A percentile compares a stretch with the other conserved stretches of the same genome.
phyloP scores from a whole-genome alignment of 2,888 invertebrate genomes.

The Catocala nupta region DNA sequence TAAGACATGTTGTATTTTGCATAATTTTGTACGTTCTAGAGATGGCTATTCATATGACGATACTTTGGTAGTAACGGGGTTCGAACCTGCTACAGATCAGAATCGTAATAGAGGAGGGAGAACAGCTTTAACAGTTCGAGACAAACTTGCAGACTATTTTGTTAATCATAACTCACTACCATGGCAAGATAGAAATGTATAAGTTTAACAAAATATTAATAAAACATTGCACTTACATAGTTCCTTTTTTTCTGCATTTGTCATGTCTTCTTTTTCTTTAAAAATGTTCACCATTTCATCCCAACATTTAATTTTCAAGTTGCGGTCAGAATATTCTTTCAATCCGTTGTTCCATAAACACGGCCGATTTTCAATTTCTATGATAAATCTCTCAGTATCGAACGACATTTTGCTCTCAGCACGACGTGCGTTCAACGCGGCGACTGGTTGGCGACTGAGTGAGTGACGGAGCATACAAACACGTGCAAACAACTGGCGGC shows the following conservation, averaged over 20 bases:
- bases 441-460: no score
- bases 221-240: constrained; percentile 9
- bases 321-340: constrained; percentile 17
- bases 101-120: constrained; percentile 19
- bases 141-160: constrained; percentile 21
- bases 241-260: constrained; percentile 13
- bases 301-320: constrained; percentile 20
- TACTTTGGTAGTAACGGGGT: constrained; percentile 24
- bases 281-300: constrained; percentile 18
- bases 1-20: constrained; percentile 9
- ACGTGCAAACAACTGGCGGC: no score
- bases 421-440: no score
- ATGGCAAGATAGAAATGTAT: constrained; percentile 14
- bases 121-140: constrained; percentile 22
- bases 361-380: constrained; percentile 22
- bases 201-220: constrained; percentile 9
- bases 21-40: constrained; percentile 19
- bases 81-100: constrained; percentile 16
- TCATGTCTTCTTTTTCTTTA: constrained; percentile 19
- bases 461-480: no score
- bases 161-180: constrained; percentile 8
- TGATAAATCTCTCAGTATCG: constrained; percentile 17
- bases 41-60: constrained; percentile 26
- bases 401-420: no score
- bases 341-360: constrained; percentile 16